phyloP scores from a whole-genome alignment of 2,113 vertebrate genomes.

The Mola mola region DNA sequence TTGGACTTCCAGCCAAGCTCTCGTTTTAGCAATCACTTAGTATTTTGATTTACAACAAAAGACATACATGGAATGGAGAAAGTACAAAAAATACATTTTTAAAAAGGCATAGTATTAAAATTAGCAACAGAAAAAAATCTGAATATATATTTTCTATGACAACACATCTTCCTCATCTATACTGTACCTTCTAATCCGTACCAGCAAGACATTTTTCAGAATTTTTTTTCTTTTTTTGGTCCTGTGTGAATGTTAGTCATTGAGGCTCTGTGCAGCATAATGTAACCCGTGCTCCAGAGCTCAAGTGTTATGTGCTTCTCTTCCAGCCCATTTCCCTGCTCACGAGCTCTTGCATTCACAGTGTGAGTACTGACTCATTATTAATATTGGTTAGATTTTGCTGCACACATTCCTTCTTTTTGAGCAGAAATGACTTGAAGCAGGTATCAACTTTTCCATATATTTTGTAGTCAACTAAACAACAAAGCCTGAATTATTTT shows the following conservation, averaged over 20 bases:
- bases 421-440: slow-evolving; percentile 22
- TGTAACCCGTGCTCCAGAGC: slow-evolving; percentile 36
- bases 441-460: slow-evolving; percentile 33
- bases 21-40: slow-evolving; percentile 32
- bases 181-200: slow-evolving; percentile 57
- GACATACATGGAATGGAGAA: slow-evolving; percentile 67
- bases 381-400: slow-evolving; percentile 50
- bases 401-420: slow-evolving; percentile 47
- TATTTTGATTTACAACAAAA: slow-evolving; percentile 48
- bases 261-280: slow-evolving; percentile 30
- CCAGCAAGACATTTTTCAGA: slow-evolving; percentile 50
- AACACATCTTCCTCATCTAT: slow-evolving; percentile 51
- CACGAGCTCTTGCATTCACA: slow-evolving; percentile 68
- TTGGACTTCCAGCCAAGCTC: slow-evolving; percentile 31
- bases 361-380: slow-evolving; percentile 59
- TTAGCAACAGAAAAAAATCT: slow-evolving; percentile 23
- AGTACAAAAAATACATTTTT: slow-evolving; percentile 58
- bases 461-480: slow-evolving; percentile 9
- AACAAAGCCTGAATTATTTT: slow-evolving; percentile 27
- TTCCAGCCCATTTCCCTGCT: slow-evolving; percentile 28
- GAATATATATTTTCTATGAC: slow-evolving; percentile 65
- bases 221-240: slow-evolving; percentile 65
- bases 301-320: slow-evolving; percentile 42
- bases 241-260: slow-evolving; percentile 56
- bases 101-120: slow-evolving; percentile 68